phyloP scores from a whole-genome alignment of 1,140 invertebrate genomes.

The Pachypsylla venusta region DNA sequence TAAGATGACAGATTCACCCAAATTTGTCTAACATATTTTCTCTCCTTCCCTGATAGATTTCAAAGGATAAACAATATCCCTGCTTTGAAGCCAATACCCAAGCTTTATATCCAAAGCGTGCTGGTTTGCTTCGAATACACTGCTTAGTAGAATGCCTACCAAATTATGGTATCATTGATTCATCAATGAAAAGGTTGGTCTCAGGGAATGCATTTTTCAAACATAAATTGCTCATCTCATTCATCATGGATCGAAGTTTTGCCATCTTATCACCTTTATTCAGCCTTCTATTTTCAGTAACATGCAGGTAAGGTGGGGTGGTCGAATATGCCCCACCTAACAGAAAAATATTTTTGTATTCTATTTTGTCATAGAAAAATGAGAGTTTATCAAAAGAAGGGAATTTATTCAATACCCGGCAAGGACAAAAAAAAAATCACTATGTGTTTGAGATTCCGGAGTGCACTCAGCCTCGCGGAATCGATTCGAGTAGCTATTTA shows the following conservation, averaged over 20 bases:
- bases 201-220: not conserved
- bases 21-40: not conserved
- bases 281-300: not conserved
- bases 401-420: too few species aligned
- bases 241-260: not conserved
- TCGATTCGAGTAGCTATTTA: too few species aligned
- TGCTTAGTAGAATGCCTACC: not conserved
- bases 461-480: too few species aligned
- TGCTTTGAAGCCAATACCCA: slow-evolving; percentile 7
- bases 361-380: too few species aligned
- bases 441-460: too few species aligned
- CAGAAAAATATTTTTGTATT: too few species aligned
- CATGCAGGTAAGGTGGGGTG: too few species aligned
- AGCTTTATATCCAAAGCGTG: slow-evolving; percentile 16
- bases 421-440: too few species aligned
- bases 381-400: too few species aligned
- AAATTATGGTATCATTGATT: not conserved
- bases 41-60: slow-evolving; percentile 1
- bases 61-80: not conserved
- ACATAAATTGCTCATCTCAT: not conserved
- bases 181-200: not conserved
- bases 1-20: slow-evolving; percentile 18
- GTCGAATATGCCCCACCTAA: too few species aligned
- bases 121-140: slow-evolving; percentile 20
- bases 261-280: not conserved